A percentile compares a stretch with the other conserved stretches of the same genome.
Evolutionary conservation across 1,140 invertebrate genomes (phyloP).

Genomic region (Maconellicoccus hirsutus): DNA sequence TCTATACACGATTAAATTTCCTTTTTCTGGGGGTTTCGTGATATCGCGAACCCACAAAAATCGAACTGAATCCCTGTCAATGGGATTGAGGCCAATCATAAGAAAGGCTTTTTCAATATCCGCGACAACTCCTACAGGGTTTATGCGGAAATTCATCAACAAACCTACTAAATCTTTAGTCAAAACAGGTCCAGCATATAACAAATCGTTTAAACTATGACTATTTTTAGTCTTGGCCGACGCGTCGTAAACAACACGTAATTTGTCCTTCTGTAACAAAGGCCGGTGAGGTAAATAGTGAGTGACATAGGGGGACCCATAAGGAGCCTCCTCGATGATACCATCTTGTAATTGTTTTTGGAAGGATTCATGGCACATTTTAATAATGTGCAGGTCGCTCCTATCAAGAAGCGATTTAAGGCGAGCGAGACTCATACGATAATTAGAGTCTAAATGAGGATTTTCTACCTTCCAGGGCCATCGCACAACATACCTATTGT

Average conservation of each 20-base stretch:
- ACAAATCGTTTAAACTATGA: conserved; percentile 5
- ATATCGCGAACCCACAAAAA: conserved; percentile 14
- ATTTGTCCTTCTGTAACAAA: background rate
- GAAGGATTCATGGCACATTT: too few species aligned
- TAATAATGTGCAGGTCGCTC: too few species aligned
- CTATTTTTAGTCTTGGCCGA: background rate
- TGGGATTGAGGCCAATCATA: background rate
- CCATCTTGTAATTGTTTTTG: too few species aligned
- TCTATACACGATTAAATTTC: background rate
- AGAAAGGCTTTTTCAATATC: conserved; percentile 20
- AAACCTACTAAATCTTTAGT: conserved; percentile 13
- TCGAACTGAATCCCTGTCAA: background rate
- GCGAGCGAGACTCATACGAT: too few species aligned
- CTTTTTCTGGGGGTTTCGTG: background rate
- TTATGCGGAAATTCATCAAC: background rate
- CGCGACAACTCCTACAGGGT: background rate
- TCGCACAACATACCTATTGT: background rate
- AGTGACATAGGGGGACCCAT: too few species aligned
- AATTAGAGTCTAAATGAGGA: background rate
- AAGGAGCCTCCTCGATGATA: too few species aligned
- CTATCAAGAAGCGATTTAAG: too few species aligned
- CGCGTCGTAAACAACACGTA: conserved; percentile 1
- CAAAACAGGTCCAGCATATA: background rate
- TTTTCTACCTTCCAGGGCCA: conserved; percentile 11
- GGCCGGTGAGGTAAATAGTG: too few species aligned